Evolutionary conservation across 2,888 invertebrate genomes (phyloP).

Genomic region (Julus scanicus): DNA sequence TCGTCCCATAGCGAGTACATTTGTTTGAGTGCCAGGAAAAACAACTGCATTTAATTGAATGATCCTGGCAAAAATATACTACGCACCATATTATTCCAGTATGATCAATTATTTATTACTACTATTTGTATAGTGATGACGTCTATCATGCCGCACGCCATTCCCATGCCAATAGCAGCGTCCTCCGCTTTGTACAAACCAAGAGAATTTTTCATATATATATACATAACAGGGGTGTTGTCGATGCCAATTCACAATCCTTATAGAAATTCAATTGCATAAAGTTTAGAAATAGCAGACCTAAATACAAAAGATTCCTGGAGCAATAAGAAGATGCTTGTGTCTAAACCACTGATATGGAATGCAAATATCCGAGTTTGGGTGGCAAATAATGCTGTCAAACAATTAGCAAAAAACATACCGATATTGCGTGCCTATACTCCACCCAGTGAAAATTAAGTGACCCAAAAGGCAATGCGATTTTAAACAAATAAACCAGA

Average conservation of each 20-base stretch:
- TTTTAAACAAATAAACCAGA: not conserved
- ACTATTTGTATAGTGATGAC: constrained; percentile 3
- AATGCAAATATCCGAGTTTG: not conserved
- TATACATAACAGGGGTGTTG: not conserved
- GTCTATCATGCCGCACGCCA: not conserved
- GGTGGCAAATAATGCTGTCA: not conserved
- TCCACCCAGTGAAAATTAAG: not conserved
- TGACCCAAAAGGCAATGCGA: not conserved
- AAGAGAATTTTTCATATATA: not conserved
- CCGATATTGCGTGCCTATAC: not conserved
- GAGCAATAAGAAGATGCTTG: not conserved
- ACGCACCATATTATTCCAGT: constrained; percentile 14
- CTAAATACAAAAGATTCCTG: not conserved
- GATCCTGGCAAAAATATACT: not conserved
- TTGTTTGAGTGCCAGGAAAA: not conserved
- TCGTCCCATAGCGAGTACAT: not conserved
- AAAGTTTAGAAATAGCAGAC: not conserved
- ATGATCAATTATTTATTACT: not conserved
- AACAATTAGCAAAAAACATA: constrained; percentile 5
- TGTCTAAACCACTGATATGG: not conserved
- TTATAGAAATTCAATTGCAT: not conserved
- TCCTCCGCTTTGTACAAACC: not conserved
- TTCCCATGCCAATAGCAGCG: not conserved
- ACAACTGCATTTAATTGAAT: not conserved
- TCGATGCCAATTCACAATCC: not conserved